Evolutionary conservation across 2,888 invertebrate genomes (phyloP), one percentile per base, ranked within the genome.

Genomic region (Ormyrus thymus): DNA sequence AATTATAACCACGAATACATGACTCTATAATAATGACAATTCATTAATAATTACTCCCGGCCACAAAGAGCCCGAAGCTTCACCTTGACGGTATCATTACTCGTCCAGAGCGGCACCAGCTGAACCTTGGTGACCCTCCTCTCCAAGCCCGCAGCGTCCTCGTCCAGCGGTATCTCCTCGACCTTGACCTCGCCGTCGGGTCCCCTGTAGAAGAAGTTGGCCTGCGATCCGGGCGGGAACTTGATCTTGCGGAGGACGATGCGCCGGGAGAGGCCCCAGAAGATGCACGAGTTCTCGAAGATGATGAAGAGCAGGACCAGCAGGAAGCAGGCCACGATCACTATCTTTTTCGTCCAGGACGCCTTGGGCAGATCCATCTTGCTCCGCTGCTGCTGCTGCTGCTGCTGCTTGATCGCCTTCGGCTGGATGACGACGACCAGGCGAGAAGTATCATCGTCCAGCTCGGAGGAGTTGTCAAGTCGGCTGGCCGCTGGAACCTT

Each of bases 51-150:
- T 29, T 29, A 29, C 4, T 29, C 29, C 29, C 4, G 29, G 4
- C 4, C 29, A 29, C 29, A 29, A 29, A 29, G 29, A 29, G 29
- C 29, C 29, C 29, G 4, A 29, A 29, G 29, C 29, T 3, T 29
- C 11, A 81, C 85, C 76, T 83, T 84, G 13, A 79, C 8, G 6
- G 89, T 91, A 79, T 92, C 90, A 81, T 91, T 91, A 65, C 88
- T 88, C 64, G 92, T 92, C 82, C 93, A 90, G 50, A 94, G 88
- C 0, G 94, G 92, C 55, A 94, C 94, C 70, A 94, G 92, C 66
- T 93, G 92, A 56, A 93, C 92, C 86, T 86, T 87, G 11, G 86
- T 84, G 55, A 80, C 80, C 50, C 81, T 84, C 13, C 71, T 82
- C 15, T 81, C 79, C 64, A 80, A 69, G 7, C 59, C 80, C 6